These are phyloP conservation scores for Octodonta nipae DNA, from an alignment of 2,888 invertebrate species.

Conservation along the genomic window DNA sequence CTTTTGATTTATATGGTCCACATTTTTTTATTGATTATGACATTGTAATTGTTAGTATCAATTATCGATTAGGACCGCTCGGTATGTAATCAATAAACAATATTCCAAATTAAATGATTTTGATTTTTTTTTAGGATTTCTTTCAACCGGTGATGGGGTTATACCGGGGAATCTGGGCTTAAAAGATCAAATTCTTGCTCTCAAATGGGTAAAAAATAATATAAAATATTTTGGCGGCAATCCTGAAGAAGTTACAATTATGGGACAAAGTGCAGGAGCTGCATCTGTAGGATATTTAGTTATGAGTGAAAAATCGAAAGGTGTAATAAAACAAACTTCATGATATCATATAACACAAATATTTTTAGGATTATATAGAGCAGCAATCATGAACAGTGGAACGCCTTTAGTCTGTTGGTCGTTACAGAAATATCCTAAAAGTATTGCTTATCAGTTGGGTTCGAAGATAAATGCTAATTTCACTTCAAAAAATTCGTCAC, in stretches of 20 bases:
- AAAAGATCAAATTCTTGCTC: slow-evolving; percentile 52
- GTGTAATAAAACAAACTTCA: too few relatives aligned
- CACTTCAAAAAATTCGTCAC: too few relatives aligned
- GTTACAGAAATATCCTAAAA: too few relatives aligned
- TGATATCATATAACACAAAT: too few relatives aligned
- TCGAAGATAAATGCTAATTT: too few relatives aligned
- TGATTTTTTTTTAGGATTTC: not conserved
- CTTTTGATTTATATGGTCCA: slow-evolving; percentile 42
- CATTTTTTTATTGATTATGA: slow-evolving; percentile 49
- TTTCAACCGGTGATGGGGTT: slow-evolving; percentile 43
- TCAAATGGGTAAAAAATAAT: slow-evolving; percentile 51
- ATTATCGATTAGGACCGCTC: slow-evolving; percentile 46
- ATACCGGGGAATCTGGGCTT: slow-evolving; percentile 55
- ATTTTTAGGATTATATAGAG: too few relatives aligned
- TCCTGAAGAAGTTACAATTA: slow-evolving; percentile 46
- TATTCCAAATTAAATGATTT: too few relatives aligned
- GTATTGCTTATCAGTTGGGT: too few relatives aligned
- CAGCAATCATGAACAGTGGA: too few relatives aligned
- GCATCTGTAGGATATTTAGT: slow-evolving; percentile 10
- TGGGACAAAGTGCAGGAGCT: slow-evolving; percentile 42
- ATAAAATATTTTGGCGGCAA: slow-evolving; percentile 54
- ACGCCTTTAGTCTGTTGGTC: too few relatives aligned
- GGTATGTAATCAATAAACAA: too few relatives aligned
- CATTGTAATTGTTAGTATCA: slow-evolving; percentile 48
- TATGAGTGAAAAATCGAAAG: not conserved